Percentiles rank a stretch among this genome's conserved stretches.
These are phyloP conservation scores for Calycopis cecrops DNA, from an alignment of 1,140 invertebrate species.

Conservation along the genomic window DNA sequence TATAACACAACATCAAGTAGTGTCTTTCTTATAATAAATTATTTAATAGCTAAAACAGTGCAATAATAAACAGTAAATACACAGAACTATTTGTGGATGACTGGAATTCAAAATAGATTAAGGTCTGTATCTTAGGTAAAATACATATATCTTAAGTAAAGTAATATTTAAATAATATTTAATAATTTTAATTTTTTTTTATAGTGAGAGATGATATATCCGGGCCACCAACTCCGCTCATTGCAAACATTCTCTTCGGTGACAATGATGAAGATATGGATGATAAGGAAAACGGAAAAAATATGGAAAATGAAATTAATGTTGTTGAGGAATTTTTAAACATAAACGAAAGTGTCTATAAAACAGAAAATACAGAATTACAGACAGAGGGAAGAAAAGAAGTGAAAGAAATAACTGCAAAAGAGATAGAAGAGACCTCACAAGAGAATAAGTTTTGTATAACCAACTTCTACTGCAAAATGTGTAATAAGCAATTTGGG, in stretches of 20 bases:
- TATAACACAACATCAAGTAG: too few relatives aligned
- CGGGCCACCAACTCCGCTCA: constrained; percentile 44
- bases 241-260: constrained; percentile 53
- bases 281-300: constrained; percentile 17
- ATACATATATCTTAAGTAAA: too few relatives aligned
- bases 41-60: too few relatives aligned
- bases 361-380: constrained; percentile 10
- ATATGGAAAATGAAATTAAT: constrained; percentile 31
- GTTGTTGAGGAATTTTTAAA: constrained; percentile 42
- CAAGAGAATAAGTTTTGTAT: constrained; percentile 51
- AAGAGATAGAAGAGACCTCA: constrained; percentile 1
- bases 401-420: constrained; percentile 12
- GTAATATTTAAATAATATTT: too few relatives aligned
- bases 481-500: constrained; percentile 70
- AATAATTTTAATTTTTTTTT: constrained; percentile 25
- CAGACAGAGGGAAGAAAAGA: constrained; percentile 5
- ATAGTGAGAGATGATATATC: constrained; percentile 32
- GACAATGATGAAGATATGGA: constrained; percentile 32
- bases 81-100: too few relatives aligned
- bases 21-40: too few relatives aligned
- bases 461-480: constrained; percentile 48
- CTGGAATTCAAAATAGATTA: too few relatives aligned
- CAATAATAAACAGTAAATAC: too few relatives aligned
- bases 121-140: too few relatives aligned
- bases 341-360: constrained; percentile 10